These are phyloP conservation scores for Calameuta idolon DNA, from an alignment of 2,888 invertebrate genomes.

Conservation along the genomic window DNA sequence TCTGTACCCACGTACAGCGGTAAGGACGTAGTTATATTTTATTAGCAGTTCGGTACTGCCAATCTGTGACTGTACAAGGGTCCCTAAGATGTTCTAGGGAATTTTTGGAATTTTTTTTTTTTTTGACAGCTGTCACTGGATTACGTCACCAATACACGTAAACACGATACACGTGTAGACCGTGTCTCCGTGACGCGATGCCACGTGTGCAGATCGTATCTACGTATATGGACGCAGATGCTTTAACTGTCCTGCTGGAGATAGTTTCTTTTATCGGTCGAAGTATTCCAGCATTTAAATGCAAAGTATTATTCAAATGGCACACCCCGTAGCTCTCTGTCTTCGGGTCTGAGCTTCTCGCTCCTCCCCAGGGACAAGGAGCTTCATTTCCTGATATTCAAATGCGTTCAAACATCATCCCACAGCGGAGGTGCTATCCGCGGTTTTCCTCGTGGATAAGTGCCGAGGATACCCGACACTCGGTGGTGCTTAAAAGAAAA, in stretches of 20 bases:
- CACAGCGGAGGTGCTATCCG: conserved; percentile 37
- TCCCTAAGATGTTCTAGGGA: neutral
- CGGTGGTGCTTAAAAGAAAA: neutral
- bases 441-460: conserved; percentile 47
- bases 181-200: too few relatives aligned
- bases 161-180: too few relatives aligned
- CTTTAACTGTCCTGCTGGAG: neutral
- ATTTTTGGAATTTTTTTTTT: rapidly evolving
- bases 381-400: conserved; percentile 67
- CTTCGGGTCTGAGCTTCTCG: conserved; percentile 25
- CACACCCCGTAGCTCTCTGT: conserved; percentile 36
- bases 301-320: conserved; percentile 66
- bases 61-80: neutral
- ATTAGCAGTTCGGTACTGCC: neutral
- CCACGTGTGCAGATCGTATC: neutral
- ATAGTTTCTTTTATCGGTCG: conserved; percentile 62
- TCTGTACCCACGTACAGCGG: rapidly evolving
- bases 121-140: too few relatives aligned
- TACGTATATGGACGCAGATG: neutral
- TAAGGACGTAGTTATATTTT: neutral
- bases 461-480: conserved; percentile 11
- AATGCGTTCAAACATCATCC: conserved; percentile 64
- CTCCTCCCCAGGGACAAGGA: conserved; percentile 49
- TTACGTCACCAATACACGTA: neutral
- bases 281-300: conserved; percentile 65